Evolutionary conservation across 1,140 invertebrate genomes (phyloP).

Genomic region (Papilio xuthus): DNA sequence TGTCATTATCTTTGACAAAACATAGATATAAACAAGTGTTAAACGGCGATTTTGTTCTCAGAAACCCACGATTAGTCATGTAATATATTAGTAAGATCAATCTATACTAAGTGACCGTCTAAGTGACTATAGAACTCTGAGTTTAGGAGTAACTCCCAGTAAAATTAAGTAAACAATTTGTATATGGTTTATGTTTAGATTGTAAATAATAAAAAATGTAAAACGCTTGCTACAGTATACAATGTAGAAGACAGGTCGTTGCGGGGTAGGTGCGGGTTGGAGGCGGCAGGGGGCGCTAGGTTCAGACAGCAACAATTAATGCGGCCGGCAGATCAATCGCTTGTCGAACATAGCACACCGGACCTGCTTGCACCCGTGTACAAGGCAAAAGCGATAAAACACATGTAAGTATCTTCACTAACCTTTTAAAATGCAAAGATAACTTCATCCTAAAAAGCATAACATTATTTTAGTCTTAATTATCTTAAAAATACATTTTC

Average conservation of each 20-base stretch:
- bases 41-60: no score
- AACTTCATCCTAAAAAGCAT: no score
- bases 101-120: no score
- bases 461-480: no score
- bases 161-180: neutral
- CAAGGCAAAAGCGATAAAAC: neutral
- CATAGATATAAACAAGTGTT: no score
- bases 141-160: neutral
- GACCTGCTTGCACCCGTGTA: conserved; percentile 46
- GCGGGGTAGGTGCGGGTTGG: neutral
- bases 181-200: neutral
- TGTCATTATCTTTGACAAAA: no score
- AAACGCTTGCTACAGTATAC: conserved; percentile 8
- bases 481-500: no score
- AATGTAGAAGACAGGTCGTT: conserved; percentile 8
- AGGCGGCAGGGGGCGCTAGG: conserved; percentile 45
- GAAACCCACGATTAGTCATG: no score
- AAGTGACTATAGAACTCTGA: no score
- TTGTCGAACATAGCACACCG: conserved; percentile 70
- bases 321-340: conserved; percentile 75
- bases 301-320: conserved; percentile 72
- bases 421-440: no score
- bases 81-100: no score
- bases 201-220: neutral
- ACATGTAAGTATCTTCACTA: no score